A percentile compares a stretch with the other conserved stretches of the same genome.
Conservation (phyloP, 2,888 invertebrate genomes). For the Standfussiana lucernea region DNA sequence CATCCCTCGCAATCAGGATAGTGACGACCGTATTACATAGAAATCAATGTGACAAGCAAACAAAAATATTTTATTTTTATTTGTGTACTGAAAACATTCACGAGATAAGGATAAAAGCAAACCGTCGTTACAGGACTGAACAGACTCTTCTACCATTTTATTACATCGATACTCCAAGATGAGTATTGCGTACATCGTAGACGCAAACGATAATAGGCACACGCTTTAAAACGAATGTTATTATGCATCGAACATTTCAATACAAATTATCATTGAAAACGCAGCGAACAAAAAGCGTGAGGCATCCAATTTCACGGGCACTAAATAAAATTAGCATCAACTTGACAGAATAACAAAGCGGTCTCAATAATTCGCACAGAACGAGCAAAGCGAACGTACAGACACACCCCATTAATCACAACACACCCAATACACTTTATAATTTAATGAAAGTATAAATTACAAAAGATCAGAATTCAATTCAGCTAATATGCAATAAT, state of each 20-base stretch:
- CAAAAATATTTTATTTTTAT: slow-evolving; percentile 53
- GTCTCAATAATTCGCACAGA: slow-evolving; percentile 86
- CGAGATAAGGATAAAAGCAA: slow-evolving; percentile 87
- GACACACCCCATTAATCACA: slow-evolving; percentile 82
- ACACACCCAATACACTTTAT: slow-evolving; percentile 75
- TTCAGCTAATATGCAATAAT: slow-evolving; percentile 87
- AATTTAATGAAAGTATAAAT: slow-evolving; percentile 82
- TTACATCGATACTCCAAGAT: slow-evolving; percentile 75
- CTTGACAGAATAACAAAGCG: slow-evolving; percentile 88
- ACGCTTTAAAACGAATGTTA: slow-evolving; percentile 71
- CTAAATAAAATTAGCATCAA: slow-evolving; percentile 89
- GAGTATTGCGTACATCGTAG: slow-evolving; percentile 71
- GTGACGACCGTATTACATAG: slow-evolving; percentile 2
- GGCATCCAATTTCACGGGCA: slow-evolving; percentile 88
- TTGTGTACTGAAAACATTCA: slow-evolving; percentile 43
- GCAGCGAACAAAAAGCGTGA: slow-evolving; percentile 78
- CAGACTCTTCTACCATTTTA: slow-evolving; percentile 81
- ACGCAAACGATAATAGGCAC: slow-evolving; percentile 68
- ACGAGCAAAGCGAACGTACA: slow-evolving; percentile 81
- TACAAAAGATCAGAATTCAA: slow-evolving; percentile 75
- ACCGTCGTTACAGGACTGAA: slow-evolving; percentile 80
- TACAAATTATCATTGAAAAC: slow-evolving; percentile 79
- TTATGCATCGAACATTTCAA: slow-evolving; percentile 82
- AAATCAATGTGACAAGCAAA: slow-evolving; percentile 14
- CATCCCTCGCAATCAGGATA: neutral